Base-by-base conservation (phyloP, 2,888 invertebrate species). In the Hipparchia sbordonii region DNA sequence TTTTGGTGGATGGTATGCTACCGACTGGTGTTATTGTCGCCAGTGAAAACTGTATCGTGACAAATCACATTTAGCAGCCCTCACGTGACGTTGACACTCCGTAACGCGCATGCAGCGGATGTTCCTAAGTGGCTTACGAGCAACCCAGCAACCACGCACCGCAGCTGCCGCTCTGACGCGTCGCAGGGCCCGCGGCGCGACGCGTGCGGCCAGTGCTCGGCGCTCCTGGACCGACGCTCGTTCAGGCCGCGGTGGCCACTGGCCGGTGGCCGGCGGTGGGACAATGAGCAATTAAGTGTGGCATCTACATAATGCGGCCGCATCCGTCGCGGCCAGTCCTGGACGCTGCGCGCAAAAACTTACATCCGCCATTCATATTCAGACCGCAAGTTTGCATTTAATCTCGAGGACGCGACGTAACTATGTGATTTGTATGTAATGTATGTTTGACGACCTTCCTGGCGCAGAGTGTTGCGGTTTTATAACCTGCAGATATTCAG, bases 351-450 rank as follows among this genome's bases (percentile, higher is more conserved):
- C 13, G 63, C 63, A 63, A 63, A 63, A 63, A 63, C 63, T 46
- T 48, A 33, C 54, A 63, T 67, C 67, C 70, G 33, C 75, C 76
- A 78, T 88, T 82, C 79, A 82, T 86, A 89, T 88, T 86, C 87
- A 80, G 79, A 77, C 72, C 81, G 68, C 59, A 9, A 48, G 59
- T 48, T 48, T 39, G 33, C 51, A 60, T 52, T 33, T 57, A 46
- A n/a, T 57, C 46, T 13, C 57, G 45, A 57, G 7, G 51, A 51
- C 8, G 10, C 13, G 7, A 39, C 39, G 39, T 39, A 39, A 39
- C 39, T 39, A 39, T 39, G 39, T 39, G 39, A 39, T 39, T 4
- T 8, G 51, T 52, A 65, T 48, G 33, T 13, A 12, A 60, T 23
- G 57, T 12, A n/a, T n/a, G 61, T 45, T 23, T 39, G 39, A 39